Evolutionary conservation across 2,113 vertebrate species (phyloP).

Genomic region (Prochilodus magdalenae): DNA sequence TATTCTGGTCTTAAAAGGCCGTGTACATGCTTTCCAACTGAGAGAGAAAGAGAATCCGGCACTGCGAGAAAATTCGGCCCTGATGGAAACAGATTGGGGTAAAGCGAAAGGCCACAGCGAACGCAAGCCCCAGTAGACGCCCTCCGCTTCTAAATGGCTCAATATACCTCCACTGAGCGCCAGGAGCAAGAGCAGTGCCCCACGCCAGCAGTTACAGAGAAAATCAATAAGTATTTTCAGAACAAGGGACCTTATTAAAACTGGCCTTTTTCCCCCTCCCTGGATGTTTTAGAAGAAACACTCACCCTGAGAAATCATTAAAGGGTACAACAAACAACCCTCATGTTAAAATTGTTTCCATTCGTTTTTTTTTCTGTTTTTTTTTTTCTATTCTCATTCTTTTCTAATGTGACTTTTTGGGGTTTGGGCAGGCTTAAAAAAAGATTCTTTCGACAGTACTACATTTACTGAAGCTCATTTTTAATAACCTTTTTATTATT

Average conservation of each 20-base stretch:
- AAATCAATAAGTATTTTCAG: slow-evolving; percentile 83
- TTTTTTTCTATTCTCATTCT: no score
- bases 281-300: slow-evolving; percentile 71
- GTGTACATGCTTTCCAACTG: not conserved
- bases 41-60: slow-evolving; percentile 60
- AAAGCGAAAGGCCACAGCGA: slow-evolving; percentile 61
- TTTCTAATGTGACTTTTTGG: slow-evolving; percentile 54
- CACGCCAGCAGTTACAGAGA: slow-evolving; percentile 64
- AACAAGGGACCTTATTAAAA: slow-evolving; percentile 79
- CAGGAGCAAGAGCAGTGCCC: slow-evolving; percentile 66
- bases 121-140: slow-evolving; percentile 69
- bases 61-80: slow-evolving; percentile 64
- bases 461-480: not conserved
- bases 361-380: no score
- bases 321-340: slow-evolving; percentile 59
- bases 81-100: slow-evolving; percentile 75
- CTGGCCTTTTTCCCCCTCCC: slow-evolving; percentile 61
- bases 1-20: not conserved
- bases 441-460: slow-evolving; percentile 37
- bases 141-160: slow-evolving; percentile 77
- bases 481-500: no score
- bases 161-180: slow-evolving; percentile 75
- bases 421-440: slow-evolving; percentile 8
- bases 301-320: slow-evolving; percentile 71
- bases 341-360: slow-evolving; percentile 64